Evolutionary conservation across 2,888 invertebrate genomes (phyloP).

Genomic region (Hypsopygia costalis): DNA sequence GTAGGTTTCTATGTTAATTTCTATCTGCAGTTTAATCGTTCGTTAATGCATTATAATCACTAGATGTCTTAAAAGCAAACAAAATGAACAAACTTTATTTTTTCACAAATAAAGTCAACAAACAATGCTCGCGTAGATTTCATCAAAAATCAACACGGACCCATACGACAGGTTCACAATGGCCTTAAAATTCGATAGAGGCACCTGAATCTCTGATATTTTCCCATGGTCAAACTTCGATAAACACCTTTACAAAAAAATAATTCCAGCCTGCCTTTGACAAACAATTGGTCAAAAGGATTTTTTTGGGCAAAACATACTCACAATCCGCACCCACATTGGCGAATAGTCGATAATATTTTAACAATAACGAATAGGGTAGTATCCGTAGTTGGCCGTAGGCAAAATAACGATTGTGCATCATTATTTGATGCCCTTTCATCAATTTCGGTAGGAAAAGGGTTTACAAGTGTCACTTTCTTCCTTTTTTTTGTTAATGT

Average conservation of each 20-base stretch:
- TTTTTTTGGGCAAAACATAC: conserved; percentile 67
- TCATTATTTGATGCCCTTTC: conserved; percentile 72
- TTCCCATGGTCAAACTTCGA: conserved; percentile 78
- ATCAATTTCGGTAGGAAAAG: conserved; percentile 71
- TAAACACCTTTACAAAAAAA: conserved; percentile 76
- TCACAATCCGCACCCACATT: conserved; percentile 53
- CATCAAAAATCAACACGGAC: conserved; percentile 46
- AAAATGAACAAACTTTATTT: no score
- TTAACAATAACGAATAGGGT: conserved; percentile 62
- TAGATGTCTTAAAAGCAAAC: no score
- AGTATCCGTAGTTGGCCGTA: conserved; percentile 38
- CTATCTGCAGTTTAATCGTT: no score
- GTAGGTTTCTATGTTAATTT: no score
- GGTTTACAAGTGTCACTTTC: conserved; percentile 76
- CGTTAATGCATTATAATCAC: no score
- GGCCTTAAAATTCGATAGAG: conserved; percentile 52
- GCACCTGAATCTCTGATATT: conserved; percentile 75
- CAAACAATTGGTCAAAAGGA: conserved; percentile 77
- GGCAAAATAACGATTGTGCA: conserved; percentile 74
- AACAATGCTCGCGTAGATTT: conserved; percentile 51
- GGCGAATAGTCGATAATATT: conserved; percentile 64
- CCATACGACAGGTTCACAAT: conserved; percentile 66
- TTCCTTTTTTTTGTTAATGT: conserved; percentile 23
- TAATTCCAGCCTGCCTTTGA: conserved; percentile 57
- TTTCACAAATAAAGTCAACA: conserved; percentile 11